These are phyloP conservation scores for Ahaetulla prasina DNA, from an alignment of 2,113 vertebrate species.

Conservation along the genomic window DNA sequence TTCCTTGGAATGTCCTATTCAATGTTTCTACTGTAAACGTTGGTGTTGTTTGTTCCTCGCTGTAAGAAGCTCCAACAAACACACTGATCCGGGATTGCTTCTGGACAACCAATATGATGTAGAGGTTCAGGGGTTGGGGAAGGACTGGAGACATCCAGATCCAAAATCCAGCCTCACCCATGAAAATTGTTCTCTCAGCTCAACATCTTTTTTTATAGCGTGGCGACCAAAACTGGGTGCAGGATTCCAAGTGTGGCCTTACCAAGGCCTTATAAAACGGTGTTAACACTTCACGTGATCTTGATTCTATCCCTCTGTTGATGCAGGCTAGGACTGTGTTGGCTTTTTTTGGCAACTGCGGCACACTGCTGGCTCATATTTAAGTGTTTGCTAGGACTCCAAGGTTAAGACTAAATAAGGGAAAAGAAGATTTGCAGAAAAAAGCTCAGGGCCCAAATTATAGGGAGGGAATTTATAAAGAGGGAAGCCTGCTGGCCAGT, in stretches of 20 bases:
- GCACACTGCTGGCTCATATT: not conserved
- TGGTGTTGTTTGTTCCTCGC: not conserved
- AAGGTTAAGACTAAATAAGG: not conserved
- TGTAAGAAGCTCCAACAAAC: not conserved
- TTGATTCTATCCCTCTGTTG: not conserved
- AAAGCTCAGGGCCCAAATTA: not conserved
- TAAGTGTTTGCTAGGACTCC: not conserved
- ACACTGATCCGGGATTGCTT: not conserved
- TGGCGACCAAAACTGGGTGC: not conserved
- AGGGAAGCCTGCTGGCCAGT: not conserved
- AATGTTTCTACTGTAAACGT: slow-evolving; percentile 12
- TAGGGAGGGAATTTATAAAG: not conserved
- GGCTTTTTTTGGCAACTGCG: not conserved
- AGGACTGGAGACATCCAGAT: not conserved
- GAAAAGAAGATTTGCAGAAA: not conserved
- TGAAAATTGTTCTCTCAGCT: not conserved
- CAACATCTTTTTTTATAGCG: not conserved
- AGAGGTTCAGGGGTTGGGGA: not conserved
- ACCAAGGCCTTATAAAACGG: not conserved
- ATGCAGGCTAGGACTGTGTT: not conserved
- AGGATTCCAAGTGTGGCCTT: not conserved
- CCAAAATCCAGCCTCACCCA: not conserved
- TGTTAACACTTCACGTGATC: not conserved
- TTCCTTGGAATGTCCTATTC: not conserved
- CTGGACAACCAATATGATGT: not conserved